phyloP scores from a whole-genome alignment of 2,797 vertebrate genomes.

The Sebastes iracundus region DNA sequence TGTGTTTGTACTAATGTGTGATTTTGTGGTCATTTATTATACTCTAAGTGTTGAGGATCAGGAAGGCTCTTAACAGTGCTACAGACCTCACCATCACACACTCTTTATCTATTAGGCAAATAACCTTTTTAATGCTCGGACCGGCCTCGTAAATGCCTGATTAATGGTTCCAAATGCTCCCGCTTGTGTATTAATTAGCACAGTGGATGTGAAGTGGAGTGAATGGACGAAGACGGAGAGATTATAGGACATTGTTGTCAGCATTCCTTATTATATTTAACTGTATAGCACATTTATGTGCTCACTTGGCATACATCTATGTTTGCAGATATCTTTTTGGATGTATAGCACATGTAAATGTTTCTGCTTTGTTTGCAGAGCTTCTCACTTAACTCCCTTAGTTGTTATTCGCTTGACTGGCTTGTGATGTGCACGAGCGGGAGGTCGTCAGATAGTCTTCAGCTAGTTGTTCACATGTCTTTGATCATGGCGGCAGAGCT shows the following conservation, averaged over 20 bases:
- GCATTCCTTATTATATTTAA: neutral
- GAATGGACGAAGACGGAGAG: constrained; percentile 10
- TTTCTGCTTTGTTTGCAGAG: constrained; percentile 30
- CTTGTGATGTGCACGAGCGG: neutral
- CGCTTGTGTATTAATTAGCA: constrained; percentile 59
- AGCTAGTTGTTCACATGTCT: constrained; percentile 19
- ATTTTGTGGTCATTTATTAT: neutral
- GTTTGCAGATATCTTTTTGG: constrained; percentile 5
- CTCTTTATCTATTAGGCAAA: constrained; percentile 77
- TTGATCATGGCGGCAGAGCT: constrained; percentile 48
- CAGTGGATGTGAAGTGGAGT: constrained; percentile 30
- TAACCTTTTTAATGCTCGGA: constrained; percentile 70
- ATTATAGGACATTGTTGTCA: neutral
- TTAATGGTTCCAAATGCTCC: constrained; percentile 79
- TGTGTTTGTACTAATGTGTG: neutral
- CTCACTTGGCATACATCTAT: neutral
- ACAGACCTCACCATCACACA: constrained; percentile 59
- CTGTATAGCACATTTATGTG: neutral
- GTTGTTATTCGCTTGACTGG: constrained; percentile 18
- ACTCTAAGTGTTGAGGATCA: neutral
- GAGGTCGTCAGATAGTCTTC: constrained; percentile 6
- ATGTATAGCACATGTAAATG: neutral
- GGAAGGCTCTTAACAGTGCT: constrained; percentile 17
- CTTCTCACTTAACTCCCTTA: neutral
- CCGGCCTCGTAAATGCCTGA: constrained; percentile 74